Evolutionary conservation across 2,888 invertebrate genomes (phyloP).

Genomic region (Melieria picta): DNA sequence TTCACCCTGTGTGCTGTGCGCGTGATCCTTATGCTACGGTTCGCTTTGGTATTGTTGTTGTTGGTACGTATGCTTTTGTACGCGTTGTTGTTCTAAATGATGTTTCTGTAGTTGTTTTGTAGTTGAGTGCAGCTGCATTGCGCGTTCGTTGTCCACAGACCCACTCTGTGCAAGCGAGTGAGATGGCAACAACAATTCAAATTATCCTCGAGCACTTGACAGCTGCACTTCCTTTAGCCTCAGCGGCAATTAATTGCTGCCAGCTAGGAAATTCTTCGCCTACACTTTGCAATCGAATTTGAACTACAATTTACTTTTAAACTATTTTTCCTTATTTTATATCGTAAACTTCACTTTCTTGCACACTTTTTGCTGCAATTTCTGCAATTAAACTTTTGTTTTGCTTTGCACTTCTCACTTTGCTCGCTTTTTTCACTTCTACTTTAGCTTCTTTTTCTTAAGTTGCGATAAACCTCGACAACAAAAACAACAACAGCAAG

Average conservation of each 20-base stretch:
- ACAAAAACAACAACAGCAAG: no score
- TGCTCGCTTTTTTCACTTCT: conserved; percentile 1
- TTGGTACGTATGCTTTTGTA: conserved; percentile 11
- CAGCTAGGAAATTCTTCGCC: no score
- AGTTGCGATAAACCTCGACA: no score
- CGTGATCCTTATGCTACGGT: not conserved
- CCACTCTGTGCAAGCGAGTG: conserved; percentile 5
- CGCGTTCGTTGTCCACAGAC: not conserved
- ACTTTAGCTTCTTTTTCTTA: conserved; percentile 1
- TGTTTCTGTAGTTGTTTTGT: conserved; percentile 18
- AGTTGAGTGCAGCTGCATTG: conserved; percentile 41
- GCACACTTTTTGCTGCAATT: not conserved
- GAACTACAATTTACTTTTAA: no score
- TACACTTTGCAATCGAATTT: no score
- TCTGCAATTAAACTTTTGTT: not conserved
- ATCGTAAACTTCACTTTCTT: not conserved
- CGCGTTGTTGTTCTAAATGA: conserved; percentile 1
- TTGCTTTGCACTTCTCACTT: not conserved
- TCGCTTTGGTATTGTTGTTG: conserved; percentile 22
- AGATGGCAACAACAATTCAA: conserved; percentile 1
- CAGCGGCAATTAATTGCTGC: no score
- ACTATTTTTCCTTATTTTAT: no score
- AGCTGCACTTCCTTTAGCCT: conserved; percentile 32
- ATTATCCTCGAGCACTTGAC: conserved; percentile 37
- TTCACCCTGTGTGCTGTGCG: conserved; percentile 4